Base-by-base conservation (phyloP, 2,888 invertebrate species). In the Eumerus sabulonum region DNA sequence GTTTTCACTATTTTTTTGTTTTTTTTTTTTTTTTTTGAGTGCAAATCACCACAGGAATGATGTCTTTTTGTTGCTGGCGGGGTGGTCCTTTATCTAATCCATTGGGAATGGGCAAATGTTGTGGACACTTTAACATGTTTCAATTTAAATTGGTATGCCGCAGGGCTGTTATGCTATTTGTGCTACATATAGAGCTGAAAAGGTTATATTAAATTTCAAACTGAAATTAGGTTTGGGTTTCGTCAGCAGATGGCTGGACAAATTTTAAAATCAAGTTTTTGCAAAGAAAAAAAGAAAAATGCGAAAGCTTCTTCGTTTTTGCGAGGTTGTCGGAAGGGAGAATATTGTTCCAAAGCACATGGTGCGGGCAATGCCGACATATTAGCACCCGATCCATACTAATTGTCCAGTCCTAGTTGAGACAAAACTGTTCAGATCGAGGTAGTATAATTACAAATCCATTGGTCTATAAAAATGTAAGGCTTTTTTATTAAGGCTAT, bases 101-200 rank as follows among this genome's bases (percentile, higher is more conserved):
- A 38, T 56, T 74, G 73, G 70, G 68, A 79, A 60, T 56, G 63
- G 35, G 64, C 73, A 79, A 79, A 73, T 79, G 79, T 51, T 74
- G 68, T 38, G 74, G 79, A 74, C 79, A 74, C 56, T 57, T 79
- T 70, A 79, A 74, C 79, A 73, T 59, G 79, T 73, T 74, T 79
- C 50, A 74, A 60, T 70, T 68, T 79, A 70, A 74, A 79, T 74
- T 70, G 79, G 44, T 48, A 60, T 18, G 74, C 77, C 63, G 48
- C 53, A 68, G 73, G 77, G 68, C n/a, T 59, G 38, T 38, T 63
- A 9, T 9, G 11, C 13, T 13, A 13, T 42, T 13, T 42, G 17
- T 48, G 53, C 18, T 40, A 4, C 27, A 9, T 66, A 16, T 54
- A 18, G 17, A 42, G 18, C 16, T 48, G 36, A 3, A 27, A 11